Evolutionary conservation across 2,888 invertebrate species (phyloP).

Genomic region (Erannis defoliaria): DNA sequence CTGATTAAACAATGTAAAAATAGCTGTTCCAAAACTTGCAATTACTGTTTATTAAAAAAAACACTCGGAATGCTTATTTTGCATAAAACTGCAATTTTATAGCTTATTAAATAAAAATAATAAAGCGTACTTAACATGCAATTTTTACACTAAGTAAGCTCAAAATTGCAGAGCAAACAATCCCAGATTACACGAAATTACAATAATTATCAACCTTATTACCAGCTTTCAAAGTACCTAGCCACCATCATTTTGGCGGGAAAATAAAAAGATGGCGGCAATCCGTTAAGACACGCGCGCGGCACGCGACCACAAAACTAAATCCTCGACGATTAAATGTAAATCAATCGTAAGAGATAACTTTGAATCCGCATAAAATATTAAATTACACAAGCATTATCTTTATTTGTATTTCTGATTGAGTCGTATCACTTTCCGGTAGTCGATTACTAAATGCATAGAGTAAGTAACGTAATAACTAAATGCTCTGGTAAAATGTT

Average conservation of each 20-base stretch:
- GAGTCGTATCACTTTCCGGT: constrained; percentile 74
- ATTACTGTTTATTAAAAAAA: no score
- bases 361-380: constrained; percentile 75
- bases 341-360: constrained; percentile 74
- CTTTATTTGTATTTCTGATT: constrained; percentile 83
- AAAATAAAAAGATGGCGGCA: constrained; percentile 63
- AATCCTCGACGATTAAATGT: constrained; percentile 68
- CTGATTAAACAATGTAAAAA: no score
- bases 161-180: constrained; percentile 41
- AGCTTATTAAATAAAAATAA: background rate
- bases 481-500: constrained; percentile 69
- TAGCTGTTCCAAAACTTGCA: no score
- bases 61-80: background rate
- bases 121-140: constrained; percentile 37
- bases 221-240: constrained; percentile 51
- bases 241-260: constrained; percentile 39
- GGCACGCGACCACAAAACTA: constrained; percentile 65
- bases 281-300: constrained; percentile 73
- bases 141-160: constrained; percentile 52
- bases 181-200: constrained; percentile 61
- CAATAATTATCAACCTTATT: constrained; percentile 64
- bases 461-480: no score
- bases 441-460: no score
- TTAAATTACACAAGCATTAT: constrained; percentile 76
- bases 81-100: no score